phyloP scores from a whole-genome alignment of 2,888 invertebrate species.

The Torymus aiolomorphi region DNA sequence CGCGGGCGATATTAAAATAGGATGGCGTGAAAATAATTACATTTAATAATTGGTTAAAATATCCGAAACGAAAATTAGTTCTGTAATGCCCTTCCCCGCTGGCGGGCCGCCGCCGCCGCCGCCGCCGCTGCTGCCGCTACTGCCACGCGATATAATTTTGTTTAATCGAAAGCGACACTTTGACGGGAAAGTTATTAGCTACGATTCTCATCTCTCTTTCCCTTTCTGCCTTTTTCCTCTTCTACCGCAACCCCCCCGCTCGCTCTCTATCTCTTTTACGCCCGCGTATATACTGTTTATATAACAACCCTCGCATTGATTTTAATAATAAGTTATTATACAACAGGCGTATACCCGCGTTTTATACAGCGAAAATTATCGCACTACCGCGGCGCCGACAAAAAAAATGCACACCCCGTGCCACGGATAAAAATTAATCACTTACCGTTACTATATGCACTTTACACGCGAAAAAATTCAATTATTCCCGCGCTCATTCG shows the following conservation, averaged over 20 bases:
- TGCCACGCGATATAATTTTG: slow-evolving; percentile 69
- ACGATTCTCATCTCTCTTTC: slow-evolving; percentile 30
- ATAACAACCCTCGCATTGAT: slow-evolving; percentile 52
- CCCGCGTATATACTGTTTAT: slow-evolving; percentile 27
- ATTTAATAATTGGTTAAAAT: slow-evolving; percentile 72
- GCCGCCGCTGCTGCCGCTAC: too few relatives aligned
- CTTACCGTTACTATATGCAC: slow-evolving; percentile 24
- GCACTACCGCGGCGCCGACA: background rate
- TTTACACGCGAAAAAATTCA: slow-evolving; percentile 48
- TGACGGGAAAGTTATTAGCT: slow-evolving; percentile 56
- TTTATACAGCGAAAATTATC: slow-evolving; percentile 30
- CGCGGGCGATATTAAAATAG: slow-evolving; percentile 69
- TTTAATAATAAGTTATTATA: slow-evolving; percentile 47
- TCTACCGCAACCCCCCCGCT: background rate
- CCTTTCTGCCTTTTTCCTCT: background rate
- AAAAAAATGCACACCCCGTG: slow-evolving; percentile 1
- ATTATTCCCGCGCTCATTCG: slow-evolving; percentile 49
- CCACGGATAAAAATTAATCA: slow-evolving; percentile 53
- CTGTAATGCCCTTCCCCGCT: slow-evolving; percentile 60
- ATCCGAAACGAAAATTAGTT: slow-evolving; percentile 71
- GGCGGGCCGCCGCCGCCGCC: too few relatives aligned
- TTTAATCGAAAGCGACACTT: slow-evolving; percentile 59
- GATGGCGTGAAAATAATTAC: slow-evolving; percentile 71
- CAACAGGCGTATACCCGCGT: background rate
- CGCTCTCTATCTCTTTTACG: background rate